Conservation (phyloP, 2,113 vertebrate species). For the Pachypanchax playfairii region DNA sequence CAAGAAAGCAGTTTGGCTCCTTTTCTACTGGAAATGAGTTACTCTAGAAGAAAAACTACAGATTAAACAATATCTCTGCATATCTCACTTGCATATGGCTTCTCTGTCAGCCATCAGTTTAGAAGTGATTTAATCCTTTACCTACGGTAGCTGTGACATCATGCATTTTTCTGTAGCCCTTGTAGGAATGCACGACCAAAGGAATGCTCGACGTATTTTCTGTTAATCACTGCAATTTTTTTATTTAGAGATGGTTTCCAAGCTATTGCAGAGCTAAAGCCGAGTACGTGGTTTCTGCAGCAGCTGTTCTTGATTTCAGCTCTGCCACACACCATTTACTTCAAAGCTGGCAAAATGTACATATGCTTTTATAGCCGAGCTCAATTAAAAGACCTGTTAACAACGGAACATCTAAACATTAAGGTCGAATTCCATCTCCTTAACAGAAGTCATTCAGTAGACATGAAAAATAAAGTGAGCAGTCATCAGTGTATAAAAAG, state of each 20-base stretch:
- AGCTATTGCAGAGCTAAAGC: conserved; percentile 20
- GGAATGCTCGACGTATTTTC: conserved; percentile 36
- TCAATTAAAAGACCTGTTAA: conserved; percentile 58
- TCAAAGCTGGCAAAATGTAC: conserved; percentile 48
- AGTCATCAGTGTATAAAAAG: conserved; percentile 49
- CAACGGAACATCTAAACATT: conserved; percentile 38
- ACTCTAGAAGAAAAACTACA: conserved; percentile 5
- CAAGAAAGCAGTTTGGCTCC: conserved; percentile 29
- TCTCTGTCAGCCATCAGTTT: conserved; percentile 30
- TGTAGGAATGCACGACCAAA: conserved; percentile 52
- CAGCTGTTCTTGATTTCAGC: conserved; percentile 59
- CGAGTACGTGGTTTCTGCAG: conserved; percentile 29
- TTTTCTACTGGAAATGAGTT: conserved; percentile 27
- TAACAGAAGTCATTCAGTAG: conserved; percentile 21
- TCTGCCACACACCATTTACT: conserved; percentile 62
- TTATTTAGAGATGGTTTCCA: conserved; percentile 38
- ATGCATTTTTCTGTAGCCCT: conserved; percentile 53
- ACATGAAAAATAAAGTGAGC: conserved; percentile 38
- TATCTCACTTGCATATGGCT: conserved; percentile 22
- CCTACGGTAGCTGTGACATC: conserved; percentile 43
- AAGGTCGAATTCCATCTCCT: conserved; percentile 32
- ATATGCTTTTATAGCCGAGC: conserved; percentile 41
- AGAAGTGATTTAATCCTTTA: conserved; percentile 42
- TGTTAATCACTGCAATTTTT: conserved; percentile 24
- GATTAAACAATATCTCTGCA: conserved; percentile 29